phyloP scores from a whole-genome alignment of 2,113 vertebrate species.

The Corythornis madagascariensis region DNA sequence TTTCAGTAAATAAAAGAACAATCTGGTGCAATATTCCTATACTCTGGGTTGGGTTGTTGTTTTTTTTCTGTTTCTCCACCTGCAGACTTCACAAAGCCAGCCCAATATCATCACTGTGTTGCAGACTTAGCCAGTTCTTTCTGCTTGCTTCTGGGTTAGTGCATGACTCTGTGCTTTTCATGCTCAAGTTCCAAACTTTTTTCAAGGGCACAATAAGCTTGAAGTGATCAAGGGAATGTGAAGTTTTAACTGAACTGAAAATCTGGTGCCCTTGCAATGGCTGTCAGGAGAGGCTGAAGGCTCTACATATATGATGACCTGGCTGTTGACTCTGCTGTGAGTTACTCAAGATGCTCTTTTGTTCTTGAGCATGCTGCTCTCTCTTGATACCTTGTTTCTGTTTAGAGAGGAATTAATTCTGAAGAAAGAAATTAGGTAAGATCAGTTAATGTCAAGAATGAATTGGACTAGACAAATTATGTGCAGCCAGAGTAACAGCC shows the following conservation, averaged over 20 bases:
- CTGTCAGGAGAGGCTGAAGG: background rate
- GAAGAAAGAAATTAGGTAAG: background rate
- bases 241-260: background rate
- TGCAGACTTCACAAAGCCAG: background rate
- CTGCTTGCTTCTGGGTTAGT: background rate
- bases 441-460: background rate
- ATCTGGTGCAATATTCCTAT: background rate
- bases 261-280: background rate
- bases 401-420: background rate
- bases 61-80: background rate
- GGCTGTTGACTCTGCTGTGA: background rate
- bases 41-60: background rate
- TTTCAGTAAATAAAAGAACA: background rate
- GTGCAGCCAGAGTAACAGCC: background rate
- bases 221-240: background rate
- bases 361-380: background rate
- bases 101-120: background rate
- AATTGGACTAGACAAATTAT: background rate
- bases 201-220: background rate
- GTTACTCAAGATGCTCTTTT: background rate
- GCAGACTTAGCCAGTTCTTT: background rate
- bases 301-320: background rate
- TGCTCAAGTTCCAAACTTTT: background rate
- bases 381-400: background rate
- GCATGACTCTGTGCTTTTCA: background rate